Percentiles rank a stretch among this genome's conserved stretches.
Evolutionary conservation across 2,797 vertebrate genomes (phyloP).

Genomic region (Clamator glandarius): DNA sequence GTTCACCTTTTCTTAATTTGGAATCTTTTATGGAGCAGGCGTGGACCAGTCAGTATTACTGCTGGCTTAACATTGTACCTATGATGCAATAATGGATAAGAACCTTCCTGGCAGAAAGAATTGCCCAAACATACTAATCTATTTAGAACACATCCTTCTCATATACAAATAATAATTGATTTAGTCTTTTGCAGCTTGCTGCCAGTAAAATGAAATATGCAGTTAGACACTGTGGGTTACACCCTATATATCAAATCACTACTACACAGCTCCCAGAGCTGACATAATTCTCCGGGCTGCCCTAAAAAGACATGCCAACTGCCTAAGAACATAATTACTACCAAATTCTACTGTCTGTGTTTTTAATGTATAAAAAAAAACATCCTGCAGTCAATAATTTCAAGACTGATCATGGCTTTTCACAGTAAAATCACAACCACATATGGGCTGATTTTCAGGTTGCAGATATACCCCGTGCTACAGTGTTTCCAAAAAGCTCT

Average conservation of each 20-base stretch:
- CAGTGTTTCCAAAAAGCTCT: background rate
- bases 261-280: background rate
- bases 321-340: background rate
- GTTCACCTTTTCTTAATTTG: background rate
- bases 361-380: background rate
- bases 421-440: conserved; percentile 12
- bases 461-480: too few relatives aligned
- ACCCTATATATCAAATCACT: conserved; percentile 10
- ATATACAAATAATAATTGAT: conserved; percentile 38
- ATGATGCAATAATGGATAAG: conserved; percentile 11
- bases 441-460: background rate
- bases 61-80: background rate
- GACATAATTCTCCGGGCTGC: conserved; percentile 36
- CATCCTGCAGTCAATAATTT: background rate
- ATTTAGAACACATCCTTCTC: conserved; percentile 49
- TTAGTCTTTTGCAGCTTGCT: conserved; percentile 49
- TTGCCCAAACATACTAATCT: conserved; percentile 2
- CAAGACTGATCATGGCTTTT: background rate
- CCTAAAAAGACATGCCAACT: background rate
- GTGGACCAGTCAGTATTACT: background rate
- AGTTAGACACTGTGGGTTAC: conserved; percentile 6
- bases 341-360: background rate
- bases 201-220: conserved; percentile 51
- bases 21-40: background rate
- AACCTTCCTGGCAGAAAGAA: conserved; percentile 33